A percentile compares a stretch with the other conserved stretches of the same genome.
Evolutionary conservation across 2,888 invertebrate species (phyloP).

Genomic region (Xanthia togata): DNA sequence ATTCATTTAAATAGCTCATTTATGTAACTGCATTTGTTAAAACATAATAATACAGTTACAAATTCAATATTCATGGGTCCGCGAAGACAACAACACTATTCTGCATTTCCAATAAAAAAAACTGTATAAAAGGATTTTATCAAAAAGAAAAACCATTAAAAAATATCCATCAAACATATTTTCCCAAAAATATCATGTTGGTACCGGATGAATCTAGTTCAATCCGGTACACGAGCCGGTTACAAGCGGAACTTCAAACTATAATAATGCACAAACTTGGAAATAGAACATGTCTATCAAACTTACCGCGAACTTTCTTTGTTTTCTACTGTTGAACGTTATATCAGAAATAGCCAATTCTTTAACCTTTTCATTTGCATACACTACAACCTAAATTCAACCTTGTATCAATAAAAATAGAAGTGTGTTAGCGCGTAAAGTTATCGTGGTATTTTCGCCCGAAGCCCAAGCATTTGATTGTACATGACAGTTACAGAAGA

Average conservation of each 20-base stretch:
- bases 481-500: slow-evolving; percentile 80
- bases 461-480: slow-evolving; percentile 75
- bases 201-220: slow-evolving; percentile 23
- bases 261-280: slow-evolving; percentile 56
- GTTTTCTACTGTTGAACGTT: slow-evolving; percentile 51
- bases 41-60: background rate
- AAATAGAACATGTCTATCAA: slow-evolving; percentile 64
- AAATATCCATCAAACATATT: background rate
- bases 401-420: slow-evolving; percentile 17
- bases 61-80: background rate
- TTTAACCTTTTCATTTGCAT: slow-evolving; percentile 14
- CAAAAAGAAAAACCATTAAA: slow-evolving; percentile 2
- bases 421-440: background rate
- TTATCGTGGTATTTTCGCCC: slow-evolving; percentile 13
- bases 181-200: background rate
- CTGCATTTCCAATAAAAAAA: background rate
- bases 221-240: slow-evolving; percentile 47
- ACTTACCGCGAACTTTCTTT: slow-evolving; percentile 60
- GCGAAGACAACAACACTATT: background rate
- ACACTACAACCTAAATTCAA: slow-evolving; percentile 5
- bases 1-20: background rate
- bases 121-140: background rate
- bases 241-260: slow-evolving; percentile 39
- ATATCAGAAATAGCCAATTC: slow-evolving; percentile 55
- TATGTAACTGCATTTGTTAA: background rate